Evolutionary conservation across 2,113 vertebrate genomes (phyloP).

Genomic region (Ceuthmochares aereus): DNA sequence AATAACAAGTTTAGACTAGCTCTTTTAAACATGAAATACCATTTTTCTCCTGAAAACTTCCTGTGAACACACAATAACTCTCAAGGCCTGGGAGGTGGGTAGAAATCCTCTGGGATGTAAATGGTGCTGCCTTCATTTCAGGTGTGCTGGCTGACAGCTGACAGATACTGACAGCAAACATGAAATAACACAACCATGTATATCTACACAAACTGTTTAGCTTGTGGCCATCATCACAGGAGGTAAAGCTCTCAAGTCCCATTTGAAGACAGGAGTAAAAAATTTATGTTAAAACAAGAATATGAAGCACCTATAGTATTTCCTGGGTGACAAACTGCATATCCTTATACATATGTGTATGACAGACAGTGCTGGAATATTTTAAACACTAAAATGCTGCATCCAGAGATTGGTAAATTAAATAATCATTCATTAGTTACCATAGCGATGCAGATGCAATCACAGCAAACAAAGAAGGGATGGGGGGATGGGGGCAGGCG

Average conservation of each 20-base stretch:
- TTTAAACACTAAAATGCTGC: slow-evolving; percentile 34
- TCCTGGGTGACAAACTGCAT: background rate
- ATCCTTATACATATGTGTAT: background rate
- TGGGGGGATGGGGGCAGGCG: background rate
- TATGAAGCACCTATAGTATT: background rate
- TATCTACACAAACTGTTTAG: background rate
- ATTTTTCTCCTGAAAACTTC: background rate
- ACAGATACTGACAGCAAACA: background rate
- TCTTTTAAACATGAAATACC: background rate
- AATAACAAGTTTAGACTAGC: background rate
- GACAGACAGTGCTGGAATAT: background rate
- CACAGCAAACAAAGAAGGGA: slow-evolving; percentile 11
- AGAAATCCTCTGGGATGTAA: background rate
- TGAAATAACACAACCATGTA: background rate
- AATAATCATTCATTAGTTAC: slow-evolving; percentile 63
- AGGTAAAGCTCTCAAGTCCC: background rate
- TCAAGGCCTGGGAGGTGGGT: background rate
- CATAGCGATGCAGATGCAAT: slow-evolving; percentile 48
- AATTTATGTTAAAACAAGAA: background rate
- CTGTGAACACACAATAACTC: background rate
- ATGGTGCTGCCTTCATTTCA: background rate
- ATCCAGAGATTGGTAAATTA: slow-evolving; percentile 50
- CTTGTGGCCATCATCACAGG: background rate
- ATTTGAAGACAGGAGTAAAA: slow-evolving; percentile 9
- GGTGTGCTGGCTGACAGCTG: background rate